Percentiles rank a stretch among this genome's conserved stretches.
phyloP scores from a whole-genome alignment of 1,140 invertebrate species.

The Araneus ventricosus region DNA sequence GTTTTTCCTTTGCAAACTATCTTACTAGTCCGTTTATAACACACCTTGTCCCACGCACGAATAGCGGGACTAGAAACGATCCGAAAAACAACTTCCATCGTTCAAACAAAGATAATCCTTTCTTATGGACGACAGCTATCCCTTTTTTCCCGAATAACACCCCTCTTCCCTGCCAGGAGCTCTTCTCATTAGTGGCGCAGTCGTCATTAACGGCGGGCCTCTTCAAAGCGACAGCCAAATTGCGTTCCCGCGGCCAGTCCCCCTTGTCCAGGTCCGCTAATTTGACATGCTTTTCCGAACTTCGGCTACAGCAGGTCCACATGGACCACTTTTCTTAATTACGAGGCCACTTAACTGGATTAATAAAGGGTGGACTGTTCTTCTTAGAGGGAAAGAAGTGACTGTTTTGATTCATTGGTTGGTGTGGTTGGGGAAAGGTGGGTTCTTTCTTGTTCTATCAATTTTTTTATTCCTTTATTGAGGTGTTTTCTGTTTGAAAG shows the following conservation, averaged over 20 bases:
- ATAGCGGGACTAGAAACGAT: too few species aligned
- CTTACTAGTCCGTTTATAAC: too few species aligned
- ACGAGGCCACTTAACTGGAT: slow-evolving; percentile 22
- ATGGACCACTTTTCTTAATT: slow-evolving; percentile 37
- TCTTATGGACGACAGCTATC: background rate
- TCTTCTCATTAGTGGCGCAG: background rate
- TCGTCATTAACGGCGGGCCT: slow-evolving; percentile 7
- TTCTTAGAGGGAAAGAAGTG: background rate
- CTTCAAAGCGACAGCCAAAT: slow-evolving; percentile 11
- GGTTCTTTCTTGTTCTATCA: background rate
- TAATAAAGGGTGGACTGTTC: background rate
- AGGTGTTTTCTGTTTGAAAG: background rate
- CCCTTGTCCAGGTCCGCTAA: background rate
- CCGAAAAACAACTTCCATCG: too few species aligned
- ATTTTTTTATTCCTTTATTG: background rate
- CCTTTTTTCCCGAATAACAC: background rate
- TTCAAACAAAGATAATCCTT: background rate
- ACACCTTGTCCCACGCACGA: too few species aligned
- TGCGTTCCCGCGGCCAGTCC: background rate
- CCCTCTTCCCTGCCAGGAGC: background rate
- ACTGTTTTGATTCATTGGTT: slow-evolving; percentile 12
- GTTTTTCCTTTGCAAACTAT: too few species aligned
- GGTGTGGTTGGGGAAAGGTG: background rate
- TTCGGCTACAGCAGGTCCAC: background rate
- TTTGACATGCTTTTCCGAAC: slow-evolving; percentile 29